Conservation (phyloP, 2,888 invertebrate genomes). For the Dione juno region DNA sequence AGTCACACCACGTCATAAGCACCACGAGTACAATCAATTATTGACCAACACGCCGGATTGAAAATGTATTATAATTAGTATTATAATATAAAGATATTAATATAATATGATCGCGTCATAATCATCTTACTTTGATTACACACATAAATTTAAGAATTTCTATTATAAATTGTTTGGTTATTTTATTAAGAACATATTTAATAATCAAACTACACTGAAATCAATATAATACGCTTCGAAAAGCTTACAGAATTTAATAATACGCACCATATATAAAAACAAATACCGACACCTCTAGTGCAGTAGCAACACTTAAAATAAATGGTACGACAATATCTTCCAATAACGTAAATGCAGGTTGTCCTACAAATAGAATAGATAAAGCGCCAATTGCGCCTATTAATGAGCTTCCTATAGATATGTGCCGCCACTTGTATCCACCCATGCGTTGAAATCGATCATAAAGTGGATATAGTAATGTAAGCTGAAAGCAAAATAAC, state of each 20-base stretch:
- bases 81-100: too few relatives aligned
- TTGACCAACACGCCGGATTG: too few relatives aligned
- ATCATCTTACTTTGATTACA: too few relatives aligned
- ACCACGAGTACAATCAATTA: too few relatives aligned
- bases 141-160: too few relatives aligned
- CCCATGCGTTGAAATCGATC: constrained; percentile 63
- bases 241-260: background rate
- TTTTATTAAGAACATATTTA: too few relatives aligned
- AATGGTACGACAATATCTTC: constrained; percentile 65
- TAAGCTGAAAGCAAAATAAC: constrained; percentile 56
- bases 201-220: too few relatives aligned
- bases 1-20: too few relatives aligned
- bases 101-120: too few relatives aligned
- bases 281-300: constrained; percentile 65
- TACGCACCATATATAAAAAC: constrained; percentile 71
- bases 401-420: constrained; percentile 54
- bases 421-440: constrained; percentile 62
- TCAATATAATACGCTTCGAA: too few relatives aligned
- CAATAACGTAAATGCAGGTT: constrained; percentile 54
- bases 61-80: too few relatives aligned
- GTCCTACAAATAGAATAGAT: constrained; percentile 54
- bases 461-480: constrained; percentile 64
- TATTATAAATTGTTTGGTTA: too few relatives aligned
- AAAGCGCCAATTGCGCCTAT: constrained; percentile 55
- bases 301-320: constrained; percentile 57